Percentiles rank a stretch among this genome's conserved stretches.
Evolutionary conservation across 2,113 vertebrate genomes (phyloP).

Genomic region (Heliornis fulica): DNA sequence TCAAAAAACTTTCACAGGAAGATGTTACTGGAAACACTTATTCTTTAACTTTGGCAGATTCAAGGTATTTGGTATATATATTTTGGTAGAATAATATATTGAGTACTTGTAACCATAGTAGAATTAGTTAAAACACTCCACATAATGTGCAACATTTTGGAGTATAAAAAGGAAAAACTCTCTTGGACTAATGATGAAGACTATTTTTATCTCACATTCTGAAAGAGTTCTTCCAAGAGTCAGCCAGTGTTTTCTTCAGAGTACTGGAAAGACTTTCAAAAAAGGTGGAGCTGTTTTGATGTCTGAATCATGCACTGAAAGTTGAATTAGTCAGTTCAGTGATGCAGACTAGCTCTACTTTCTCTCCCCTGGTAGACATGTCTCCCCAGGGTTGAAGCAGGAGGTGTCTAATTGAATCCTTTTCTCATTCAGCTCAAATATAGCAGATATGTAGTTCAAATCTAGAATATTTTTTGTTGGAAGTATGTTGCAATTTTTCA

Average conservation of each 20-base stretch:
- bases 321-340: conserved; percentile 25
- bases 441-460: background rate
- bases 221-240: background rate
- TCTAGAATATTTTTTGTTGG: background rate
- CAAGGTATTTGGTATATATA: background rate
- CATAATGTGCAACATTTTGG: background rate
- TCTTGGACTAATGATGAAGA: background rate
- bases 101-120: background rate
- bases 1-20: background rate
- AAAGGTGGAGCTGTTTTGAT: background rate
- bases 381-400: background rate
- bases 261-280: background rate
- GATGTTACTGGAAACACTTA: background rate
- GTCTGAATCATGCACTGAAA: background rate
- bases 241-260: background rate
- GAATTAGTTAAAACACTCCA: background rate
- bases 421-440: background rate
- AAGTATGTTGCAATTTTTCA: background rate
- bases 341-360: background rate
- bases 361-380: background rate
- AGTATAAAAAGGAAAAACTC: background rate
- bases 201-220: background rate
- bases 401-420: background rate
- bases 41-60: background rate
- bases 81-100: background rate